A percentile compares a stretch with the other conserved stretches of the same genome.
Evolutionary conservation across 2,113 vertebrate genomes (phyloP).

Genomic region (Rallus limicola): DNA sequence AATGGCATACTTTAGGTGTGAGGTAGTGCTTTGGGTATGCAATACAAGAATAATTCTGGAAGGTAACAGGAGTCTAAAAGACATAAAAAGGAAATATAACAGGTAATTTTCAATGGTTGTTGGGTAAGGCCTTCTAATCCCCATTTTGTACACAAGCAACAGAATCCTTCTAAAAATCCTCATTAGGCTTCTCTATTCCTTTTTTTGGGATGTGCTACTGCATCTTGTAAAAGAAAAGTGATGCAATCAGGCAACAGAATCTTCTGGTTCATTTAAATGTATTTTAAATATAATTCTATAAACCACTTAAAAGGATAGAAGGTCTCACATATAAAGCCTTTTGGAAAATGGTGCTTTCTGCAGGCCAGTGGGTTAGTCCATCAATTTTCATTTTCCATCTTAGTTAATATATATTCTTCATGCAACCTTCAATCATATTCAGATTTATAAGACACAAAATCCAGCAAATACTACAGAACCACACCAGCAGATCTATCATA

Average conservation of each 20-base stretch:
- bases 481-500: background rate
- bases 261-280: background rate
- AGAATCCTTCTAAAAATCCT: background rate
- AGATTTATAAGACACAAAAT: background rate
- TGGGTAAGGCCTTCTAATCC: background rate
- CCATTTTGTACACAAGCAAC: background rate
- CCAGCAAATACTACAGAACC: background rate
- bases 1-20: background rate
- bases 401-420: background rate
- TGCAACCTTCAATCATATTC: background rate
- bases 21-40: background rate
- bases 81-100: background rate
- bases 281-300: background rate
- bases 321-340: background rate
- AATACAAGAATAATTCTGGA: background rate
- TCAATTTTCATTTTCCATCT: background rate
- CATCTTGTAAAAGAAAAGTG: background rate
- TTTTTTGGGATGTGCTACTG: rapidly evolving
- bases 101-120: background rate
- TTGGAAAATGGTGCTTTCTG: background rate
- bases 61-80: background rate
- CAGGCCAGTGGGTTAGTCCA: background rate
- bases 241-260: background rate
- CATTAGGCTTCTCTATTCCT: background rate
- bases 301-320: background rate